Conservation (phyloP, 2,113 vertebrate species). For the Myotis yumanensis region DNA sequence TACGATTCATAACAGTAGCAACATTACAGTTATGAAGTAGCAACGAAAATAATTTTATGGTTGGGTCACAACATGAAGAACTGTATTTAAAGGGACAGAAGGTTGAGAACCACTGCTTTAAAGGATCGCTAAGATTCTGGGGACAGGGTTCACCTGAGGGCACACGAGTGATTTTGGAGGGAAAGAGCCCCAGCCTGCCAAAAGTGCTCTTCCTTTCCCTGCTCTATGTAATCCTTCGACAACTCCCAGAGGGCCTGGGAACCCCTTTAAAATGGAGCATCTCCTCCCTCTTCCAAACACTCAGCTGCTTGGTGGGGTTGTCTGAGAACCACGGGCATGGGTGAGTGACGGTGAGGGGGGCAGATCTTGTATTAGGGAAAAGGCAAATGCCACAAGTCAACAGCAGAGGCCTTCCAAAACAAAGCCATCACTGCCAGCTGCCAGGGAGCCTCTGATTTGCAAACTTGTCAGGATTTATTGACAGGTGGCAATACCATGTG, state of each 20-base stretch:
- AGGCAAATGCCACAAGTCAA: conserved; percentile 17
- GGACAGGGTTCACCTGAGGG: neutral
- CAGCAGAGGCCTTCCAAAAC: neutral
- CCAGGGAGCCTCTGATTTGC: conserved; percentile 61
- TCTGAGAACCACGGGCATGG: neutral
- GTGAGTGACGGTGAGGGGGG: neutral
- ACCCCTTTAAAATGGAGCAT: neutral
- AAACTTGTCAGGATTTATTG: conserved; percentile 74
- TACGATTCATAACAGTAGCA: no score
- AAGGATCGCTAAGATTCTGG: neutral
- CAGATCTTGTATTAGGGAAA: neutral
- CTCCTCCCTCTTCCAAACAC: neutral
- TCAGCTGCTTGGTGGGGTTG: neutral
- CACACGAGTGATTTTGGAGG: neutral
- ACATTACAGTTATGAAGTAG: no score
- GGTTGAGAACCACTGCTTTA: no score
- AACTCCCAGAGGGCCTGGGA: neutral
- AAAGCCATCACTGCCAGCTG: conserved; percentile 50
- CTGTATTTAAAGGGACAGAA: no score
- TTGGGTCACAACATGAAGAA: no score
- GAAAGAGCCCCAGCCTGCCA: neutral
- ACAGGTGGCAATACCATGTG: conserved; percentile 66
- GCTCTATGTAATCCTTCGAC: neutral
- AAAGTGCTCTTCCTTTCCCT: neutral
- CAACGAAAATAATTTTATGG: no score